Percentiles rank a stretch among this genome's conserved stretches.
Evolutionary conservation across 64 coral and sea anemone species (phyloP).

Genomic region (Actinia equina): DNA sequence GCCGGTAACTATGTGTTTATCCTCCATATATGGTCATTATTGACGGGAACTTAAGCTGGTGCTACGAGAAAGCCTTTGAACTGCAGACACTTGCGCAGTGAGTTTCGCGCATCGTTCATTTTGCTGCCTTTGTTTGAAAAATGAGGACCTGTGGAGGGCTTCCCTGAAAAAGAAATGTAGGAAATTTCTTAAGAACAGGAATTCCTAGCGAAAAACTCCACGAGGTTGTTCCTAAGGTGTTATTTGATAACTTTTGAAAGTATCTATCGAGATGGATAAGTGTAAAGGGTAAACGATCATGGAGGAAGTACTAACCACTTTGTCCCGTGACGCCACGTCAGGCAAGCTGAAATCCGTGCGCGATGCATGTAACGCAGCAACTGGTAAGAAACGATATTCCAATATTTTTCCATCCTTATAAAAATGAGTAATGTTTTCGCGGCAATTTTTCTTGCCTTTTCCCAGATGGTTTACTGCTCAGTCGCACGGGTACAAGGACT

Average conservation of each 20-base stretch:
- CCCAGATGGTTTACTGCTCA: constrained; percentile 78
- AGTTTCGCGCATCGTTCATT: constrained; percentile 43
- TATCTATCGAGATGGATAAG: not conserved
- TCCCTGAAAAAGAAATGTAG: constrained; percentile 32
- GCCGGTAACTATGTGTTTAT: constrained; percentile 14
- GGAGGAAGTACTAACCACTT: constrained; percentile 71
- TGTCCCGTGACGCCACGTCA: constrained; percentile 88
- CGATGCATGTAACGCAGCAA: constrained; percentile 75
- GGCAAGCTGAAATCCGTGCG: constrained; percentile 69
- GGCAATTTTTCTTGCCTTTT: constrained; percentile 8
- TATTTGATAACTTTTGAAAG: constrained; percentile 13
- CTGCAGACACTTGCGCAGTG: constrained; percentile 52
- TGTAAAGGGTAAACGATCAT: constrained; percentile 49
- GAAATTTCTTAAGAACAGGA: not conserved
- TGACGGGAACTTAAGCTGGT: constrained; percentile 49
- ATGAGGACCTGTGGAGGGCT: not conserved
- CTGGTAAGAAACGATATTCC: constrained; percentile 50
- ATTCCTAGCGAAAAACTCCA: constrained; percentile 5
- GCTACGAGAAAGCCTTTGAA: constrained; percentile 46
- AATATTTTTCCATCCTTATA: not conserved
- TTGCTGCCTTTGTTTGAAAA: constrained; percentile 58
- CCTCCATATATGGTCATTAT: constrained; percentile 47
- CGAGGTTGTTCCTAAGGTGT: not conserved
- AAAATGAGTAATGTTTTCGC: not conserved
- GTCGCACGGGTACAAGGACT: constrained; percentile 72